Evolutionary conservation across 2,113 vertebrate genomes (phyloP).

Genomic region (Pantherophis guttatus): DNA sequence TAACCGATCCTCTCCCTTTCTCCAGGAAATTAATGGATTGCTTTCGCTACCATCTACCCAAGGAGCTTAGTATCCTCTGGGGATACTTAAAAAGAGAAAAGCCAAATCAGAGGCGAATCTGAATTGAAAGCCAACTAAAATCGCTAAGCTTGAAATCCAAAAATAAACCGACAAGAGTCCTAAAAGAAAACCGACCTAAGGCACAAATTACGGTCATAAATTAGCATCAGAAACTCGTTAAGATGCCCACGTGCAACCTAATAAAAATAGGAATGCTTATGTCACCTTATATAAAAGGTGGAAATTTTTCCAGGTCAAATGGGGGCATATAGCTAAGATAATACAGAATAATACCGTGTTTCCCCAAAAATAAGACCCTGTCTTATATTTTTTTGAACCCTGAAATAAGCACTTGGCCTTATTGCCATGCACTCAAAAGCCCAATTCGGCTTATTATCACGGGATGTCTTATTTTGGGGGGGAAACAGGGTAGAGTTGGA

Average conservation of each 20-base stretch:
- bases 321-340: neutral
- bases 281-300: neutral
- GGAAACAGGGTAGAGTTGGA: no score
- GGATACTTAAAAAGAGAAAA: neutral
- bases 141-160: neutral
- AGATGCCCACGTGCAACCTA: no score
- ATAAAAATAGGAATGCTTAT: neutral
- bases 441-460: no score
- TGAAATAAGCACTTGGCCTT: no score
- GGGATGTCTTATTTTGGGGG: no score
- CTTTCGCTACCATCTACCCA: neutral
- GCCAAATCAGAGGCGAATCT: neutral
- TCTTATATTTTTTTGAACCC: no score
- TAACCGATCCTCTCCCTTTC: neutral
- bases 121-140: neutral
- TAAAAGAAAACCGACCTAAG: neutral
- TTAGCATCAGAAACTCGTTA: neutral
- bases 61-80: neutral
- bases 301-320: neutral
- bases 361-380: no score
- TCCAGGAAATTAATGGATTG: neutral
- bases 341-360: neutral
- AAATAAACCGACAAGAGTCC: neutral
- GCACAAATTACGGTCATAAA: neutral
- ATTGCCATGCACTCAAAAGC: no score